phyloP scores from a whole-genome alignment of 2,113 vertebrate species.

The Lagenorhynchus albirostris region DNA sequence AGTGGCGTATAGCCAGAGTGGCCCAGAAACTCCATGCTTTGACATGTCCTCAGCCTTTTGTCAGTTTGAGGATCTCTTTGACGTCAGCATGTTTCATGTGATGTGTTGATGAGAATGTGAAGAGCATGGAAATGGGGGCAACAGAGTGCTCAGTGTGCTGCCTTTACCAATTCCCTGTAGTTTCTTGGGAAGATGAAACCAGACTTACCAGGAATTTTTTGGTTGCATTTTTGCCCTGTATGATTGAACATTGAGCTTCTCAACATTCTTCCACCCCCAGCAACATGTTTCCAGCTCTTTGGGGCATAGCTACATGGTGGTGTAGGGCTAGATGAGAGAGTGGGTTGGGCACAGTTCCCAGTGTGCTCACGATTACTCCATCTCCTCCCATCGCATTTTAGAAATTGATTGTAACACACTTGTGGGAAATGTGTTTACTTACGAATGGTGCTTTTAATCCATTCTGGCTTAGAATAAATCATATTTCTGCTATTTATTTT shows the following conservation, averaged over 20 bases:
- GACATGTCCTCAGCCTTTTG: neutral
- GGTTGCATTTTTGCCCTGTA: neutral
- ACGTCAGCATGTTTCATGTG: neutral
- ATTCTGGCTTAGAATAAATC: neutral
- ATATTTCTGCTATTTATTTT: neutral
- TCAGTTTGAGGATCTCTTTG: neutral
- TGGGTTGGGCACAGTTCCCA: neutral
- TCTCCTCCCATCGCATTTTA: neutral
- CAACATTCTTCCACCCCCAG: neutral
- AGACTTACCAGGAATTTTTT: neutral
- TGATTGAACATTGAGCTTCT: neutral
- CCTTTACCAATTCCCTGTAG: neutral
- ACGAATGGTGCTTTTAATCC: slow-evolving; percentile 5
- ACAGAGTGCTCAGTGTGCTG: neutral
- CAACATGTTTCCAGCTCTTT: neutral
- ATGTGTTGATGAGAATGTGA: neutral
- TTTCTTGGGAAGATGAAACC: neutral
- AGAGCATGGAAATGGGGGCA: neutral
- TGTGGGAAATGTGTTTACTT: neutral
- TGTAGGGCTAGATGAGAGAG: neutral
- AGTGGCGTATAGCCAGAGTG: neutral
- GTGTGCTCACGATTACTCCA: neutral
- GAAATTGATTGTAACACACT: neutral
- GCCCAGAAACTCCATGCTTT: slow-evolving; percentile 10
- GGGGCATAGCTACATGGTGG: neutral